A percentile compares a stretch with the other conserved stretches of the same genome.
Conservation (phyloP, 2,113 vertebrate species). For the Colius striatus region DNA sequence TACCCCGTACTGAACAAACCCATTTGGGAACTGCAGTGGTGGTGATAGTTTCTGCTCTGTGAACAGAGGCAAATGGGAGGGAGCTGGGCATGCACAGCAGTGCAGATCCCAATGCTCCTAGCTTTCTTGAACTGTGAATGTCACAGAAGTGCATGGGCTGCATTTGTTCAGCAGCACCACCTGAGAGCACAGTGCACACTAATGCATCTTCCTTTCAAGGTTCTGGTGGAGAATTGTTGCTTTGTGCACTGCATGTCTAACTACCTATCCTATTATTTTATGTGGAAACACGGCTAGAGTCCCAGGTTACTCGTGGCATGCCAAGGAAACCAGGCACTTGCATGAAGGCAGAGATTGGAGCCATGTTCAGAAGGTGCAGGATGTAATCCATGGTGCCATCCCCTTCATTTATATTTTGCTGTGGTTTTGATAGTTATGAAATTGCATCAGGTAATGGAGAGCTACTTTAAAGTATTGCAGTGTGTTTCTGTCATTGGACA, state of each 20-base stretch:
- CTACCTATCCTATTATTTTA: neutral
- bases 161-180: neutral
- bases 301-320: neutral
- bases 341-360: neutral
- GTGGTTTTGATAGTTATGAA: neutral
- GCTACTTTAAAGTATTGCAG: neutral
- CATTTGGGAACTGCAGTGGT: neutral
- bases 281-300: neutral
- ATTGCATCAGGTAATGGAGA: neutral
- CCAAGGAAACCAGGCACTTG: neutral
- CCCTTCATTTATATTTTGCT: neutral
- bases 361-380: rapidly evolving
- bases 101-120: neutral
- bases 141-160: neutral
- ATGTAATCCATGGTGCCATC: neutral
- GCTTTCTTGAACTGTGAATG: neutral
- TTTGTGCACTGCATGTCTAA: neutral
- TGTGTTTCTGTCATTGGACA: neutral
- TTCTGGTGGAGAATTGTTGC: neutral
- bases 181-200: neutral
- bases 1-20: rapidly evolving
- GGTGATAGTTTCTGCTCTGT: neutral
- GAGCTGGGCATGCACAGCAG: rapidly evolving
- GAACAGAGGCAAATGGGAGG: neutral
- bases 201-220: rapidly evolving